Evolutionary conservation across 2,113 vertebrate species (phyloP).

Genomic region (Gorilla gorilla): DNA sequence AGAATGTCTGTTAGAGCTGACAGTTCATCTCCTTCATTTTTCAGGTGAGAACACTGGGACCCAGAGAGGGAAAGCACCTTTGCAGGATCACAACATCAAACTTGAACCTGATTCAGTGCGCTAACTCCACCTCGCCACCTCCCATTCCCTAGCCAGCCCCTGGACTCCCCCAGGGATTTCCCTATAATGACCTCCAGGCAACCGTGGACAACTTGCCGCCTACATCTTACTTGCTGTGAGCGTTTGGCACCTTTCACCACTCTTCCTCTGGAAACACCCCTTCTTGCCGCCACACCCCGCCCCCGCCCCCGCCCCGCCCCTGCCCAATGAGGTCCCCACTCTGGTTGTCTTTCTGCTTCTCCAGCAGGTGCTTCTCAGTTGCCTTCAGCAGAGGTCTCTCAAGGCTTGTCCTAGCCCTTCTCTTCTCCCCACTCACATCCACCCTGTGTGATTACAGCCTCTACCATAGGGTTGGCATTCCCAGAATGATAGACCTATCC

Average conservation of each 20-base stretch:
- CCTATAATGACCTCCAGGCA: neutral
- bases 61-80: neutral
- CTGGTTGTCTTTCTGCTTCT: neutral
- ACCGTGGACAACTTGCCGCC: neutral
- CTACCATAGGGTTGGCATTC: neutral
- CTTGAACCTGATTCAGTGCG: neutral
- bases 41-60: neutral
- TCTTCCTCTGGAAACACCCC: neutral
- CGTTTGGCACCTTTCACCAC: neutral
- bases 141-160: neutral
- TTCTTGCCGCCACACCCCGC: neutral
- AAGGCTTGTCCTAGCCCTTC: neutral
- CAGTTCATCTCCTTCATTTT: constrained; percentile 11
- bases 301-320: neutral
- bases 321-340: neutral
- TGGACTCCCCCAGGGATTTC: neutral
- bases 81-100: neutral
- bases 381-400: neutral
- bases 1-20: neutral
- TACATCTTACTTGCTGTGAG: neutral
- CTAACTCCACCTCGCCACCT: neutral
- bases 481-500: neutral
- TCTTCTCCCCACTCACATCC: neutral
- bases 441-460: fast-evolving
- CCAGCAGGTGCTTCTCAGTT: neutral